Conservation (phyloP, 2,113 vertebrate species). For the Pseudorectes ferrugineus region DNA sequence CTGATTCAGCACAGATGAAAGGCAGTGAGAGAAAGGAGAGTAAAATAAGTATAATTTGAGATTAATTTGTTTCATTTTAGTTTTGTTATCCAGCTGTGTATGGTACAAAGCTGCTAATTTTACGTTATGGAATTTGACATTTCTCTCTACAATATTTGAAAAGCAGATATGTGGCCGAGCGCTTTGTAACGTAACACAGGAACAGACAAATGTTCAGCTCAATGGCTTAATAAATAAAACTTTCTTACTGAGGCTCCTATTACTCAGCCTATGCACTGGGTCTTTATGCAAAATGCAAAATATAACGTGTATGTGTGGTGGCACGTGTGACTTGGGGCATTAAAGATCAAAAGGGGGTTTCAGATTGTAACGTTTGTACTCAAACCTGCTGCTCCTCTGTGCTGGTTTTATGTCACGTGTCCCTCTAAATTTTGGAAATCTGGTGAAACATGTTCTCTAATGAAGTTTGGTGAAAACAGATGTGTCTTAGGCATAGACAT, state of each 20-base stretch:
- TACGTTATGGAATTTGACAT: neutral
- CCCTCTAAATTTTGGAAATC: neutral
- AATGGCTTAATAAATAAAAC: neutral
- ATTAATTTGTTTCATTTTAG: neutral
- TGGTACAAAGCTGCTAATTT: neutral
- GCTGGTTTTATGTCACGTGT: neutral
- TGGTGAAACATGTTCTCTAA: neutral
- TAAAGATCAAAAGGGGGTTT: conserved; percentile 7
- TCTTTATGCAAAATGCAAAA: conserved; percentile 8
- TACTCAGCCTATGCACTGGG: neutral
- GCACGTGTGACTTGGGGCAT: neutral
- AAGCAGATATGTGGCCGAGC: neutral
- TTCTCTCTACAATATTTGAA: neutral
- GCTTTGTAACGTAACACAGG: neutral
- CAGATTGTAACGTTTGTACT: neutral
- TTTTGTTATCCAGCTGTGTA: neutral
- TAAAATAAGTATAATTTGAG: neutral
- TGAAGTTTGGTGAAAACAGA: neutral
- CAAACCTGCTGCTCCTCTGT: neutral
- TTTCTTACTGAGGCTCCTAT: neutral
- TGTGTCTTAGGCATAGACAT: neutral
- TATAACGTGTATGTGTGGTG: neutral
- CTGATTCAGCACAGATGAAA: neutral
- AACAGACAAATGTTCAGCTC: neutral
- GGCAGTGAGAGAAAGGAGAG: neutral